Evolutionary conservation across 2,797 vertebrate genomes (phyloP).

Genomic region (Crenichthys baileyi): DNA sequence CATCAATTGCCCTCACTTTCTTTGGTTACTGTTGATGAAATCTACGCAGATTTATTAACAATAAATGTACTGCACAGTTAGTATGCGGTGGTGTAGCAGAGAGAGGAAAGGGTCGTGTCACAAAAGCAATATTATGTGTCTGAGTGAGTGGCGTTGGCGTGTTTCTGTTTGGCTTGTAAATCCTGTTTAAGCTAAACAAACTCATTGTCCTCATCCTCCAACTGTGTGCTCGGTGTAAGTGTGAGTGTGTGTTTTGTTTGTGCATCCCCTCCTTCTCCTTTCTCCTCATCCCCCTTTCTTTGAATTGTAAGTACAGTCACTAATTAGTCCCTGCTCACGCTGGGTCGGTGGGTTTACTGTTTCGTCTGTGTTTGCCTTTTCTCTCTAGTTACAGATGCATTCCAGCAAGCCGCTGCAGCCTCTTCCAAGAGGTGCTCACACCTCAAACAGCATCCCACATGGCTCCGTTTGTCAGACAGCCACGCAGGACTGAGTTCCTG

Average conservation of each 20-base stretch:
- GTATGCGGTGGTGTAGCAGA: conserved; percentile 32
- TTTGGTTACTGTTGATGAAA: conserved; percentile 66
- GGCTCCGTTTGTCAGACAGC: conserved; percentile 51
- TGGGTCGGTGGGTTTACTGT: conserved; percentile 77
- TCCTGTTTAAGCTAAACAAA: conserved; percentile 85
- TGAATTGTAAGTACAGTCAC: conserved; percentile 76
- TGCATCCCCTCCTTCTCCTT: conserved; percentile 8
- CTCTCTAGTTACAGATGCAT: conserved; percentile 58
- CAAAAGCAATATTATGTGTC: conserved; percentile 69
- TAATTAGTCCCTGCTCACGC: conserved; percentile 79
- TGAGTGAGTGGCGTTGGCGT: conserved; percentile 75
- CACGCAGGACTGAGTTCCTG: conserved; percentile 32
- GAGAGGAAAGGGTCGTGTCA: conserved; percentile 11
- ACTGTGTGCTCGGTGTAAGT: conserved; percentile 58
- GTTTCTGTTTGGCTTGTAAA: conserved; percentile 83
- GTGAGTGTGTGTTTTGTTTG: conserved; percentile 42
- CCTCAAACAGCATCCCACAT: conserved; percentile 53
- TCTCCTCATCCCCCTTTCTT: conserved; percentile 39
- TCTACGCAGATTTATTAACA: conserved; percentile 42
- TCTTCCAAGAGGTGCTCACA: conserved; percentile 64
- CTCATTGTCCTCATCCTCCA: conserved; percentile 80
- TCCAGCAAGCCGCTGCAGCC: conserved; percentile 52
- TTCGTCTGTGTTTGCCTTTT: conserved; percentile 68
- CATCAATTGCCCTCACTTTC: conserved; percentile 78
- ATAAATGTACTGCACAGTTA: conserved; percentile 2